Base-by-base conservation (phyloP, 2,888 invertebrate genomes). In the Endotricha flammealis region DNA sequence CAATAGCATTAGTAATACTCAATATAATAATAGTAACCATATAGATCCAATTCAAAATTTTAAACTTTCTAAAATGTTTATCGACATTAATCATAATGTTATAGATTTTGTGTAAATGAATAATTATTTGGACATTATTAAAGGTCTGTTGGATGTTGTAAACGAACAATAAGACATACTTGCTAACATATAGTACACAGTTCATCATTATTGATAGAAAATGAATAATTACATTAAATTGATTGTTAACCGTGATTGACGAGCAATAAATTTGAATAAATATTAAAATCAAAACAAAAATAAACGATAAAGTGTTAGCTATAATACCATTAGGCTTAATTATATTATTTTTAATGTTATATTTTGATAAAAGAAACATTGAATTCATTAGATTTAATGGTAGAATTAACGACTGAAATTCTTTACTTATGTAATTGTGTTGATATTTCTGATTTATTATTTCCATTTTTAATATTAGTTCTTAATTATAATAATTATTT, bases 321-420 rank as follows among this genome's bases (percentile, higher is more conserved):
- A 27, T 7, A 1, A 12, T 6, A 12, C 27, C 27, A 12, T 31
- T 36, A 11, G 36, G 31, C 2, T 25, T 31, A 7, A 36, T 36
- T 7, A 31, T 20, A 31, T 31, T 36, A 10, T 31, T 30, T 17
- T 17, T n/a, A 2, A 36, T 31, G 1, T 2, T 1, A 20, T 31
- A 36, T 12, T 36, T 36, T 4, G 36, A 25, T 8, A 13, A 31
- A 12, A 31, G 31, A 10, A 20, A 36, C 2, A 36, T 7, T 4
- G 12, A 10, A 12, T 36, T 25, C 25, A 31, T 36, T 3, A 36
- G 5, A 12, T 31, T 36, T 9, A 36, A 27, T 4, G 36, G 36
- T 8, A 31, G 7, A 2, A 36, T 16, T 16, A 36, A 12, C 6
- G n/a, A 20, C 27, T 31, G 25, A 8, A 30, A 20, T 20, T 31